These are phyloP conservation scores for silkworm (Bombyx mori) DNA, from an alignment of 1,140 invertebrate species.

Conservation along the genomic window DNA sequence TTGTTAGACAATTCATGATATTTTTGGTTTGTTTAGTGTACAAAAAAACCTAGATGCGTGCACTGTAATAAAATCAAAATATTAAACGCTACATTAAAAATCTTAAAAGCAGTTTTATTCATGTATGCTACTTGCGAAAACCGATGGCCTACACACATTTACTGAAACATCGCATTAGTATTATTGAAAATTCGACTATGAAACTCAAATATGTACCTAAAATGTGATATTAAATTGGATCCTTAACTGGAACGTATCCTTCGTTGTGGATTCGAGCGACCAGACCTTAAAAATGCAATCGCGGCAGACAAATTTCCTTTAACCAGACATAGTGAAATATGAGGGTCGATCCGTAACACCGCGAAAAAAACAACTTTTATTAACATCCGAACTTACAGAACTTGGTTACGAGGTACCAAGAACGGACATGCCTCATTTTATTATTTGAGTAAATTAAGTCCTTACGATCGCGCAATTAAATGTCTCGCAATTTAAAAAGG, in stretches of 20 bases:
- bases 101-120: too few species aligned
- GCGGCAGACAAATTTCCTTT: conserved; percentile 36
- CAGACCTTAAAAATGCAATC: conserved; percentile 29
- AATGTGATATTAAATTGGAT: too few species aligned
- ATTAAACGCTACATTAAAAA: too few species aligned
- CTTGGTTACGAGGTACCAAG: conserved; percentile 7
- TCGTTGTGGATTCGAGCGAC: conserved; percentile 19
- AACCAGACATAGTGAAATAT: conserved; percentile 49
- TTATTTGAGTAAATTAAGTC: conserved; percentile 36
- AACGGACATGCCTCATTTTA: conserved; percentile 29
- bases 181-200: too few species aligned
- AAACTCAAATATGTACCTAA: too few species aligned
- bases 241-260: not conserved
- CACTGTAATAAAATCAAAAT: too few species aligned
- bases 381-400: conserved; percentile 25
- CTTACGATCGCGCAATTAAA: conserved; percentile 27
- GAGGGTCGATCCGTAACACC: conserved; percentile 31
- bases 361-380: conserved; percentile 44
- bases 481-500: conserved; percentile 23
- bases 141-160: too few species aligned
- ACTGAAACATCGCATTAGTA: too few species aligned
- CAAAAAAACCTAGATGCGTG: too few species aligned
- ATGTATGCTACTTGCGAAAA: too few species aligned
- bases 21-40: too few species aligned
- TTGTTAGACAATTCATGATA: too few species aligned